These are phyloP conservation scores for Symphodus melops DNA, from an alignment of 2,113 vertebrate species.

Conservation along the genomic window DNA sequence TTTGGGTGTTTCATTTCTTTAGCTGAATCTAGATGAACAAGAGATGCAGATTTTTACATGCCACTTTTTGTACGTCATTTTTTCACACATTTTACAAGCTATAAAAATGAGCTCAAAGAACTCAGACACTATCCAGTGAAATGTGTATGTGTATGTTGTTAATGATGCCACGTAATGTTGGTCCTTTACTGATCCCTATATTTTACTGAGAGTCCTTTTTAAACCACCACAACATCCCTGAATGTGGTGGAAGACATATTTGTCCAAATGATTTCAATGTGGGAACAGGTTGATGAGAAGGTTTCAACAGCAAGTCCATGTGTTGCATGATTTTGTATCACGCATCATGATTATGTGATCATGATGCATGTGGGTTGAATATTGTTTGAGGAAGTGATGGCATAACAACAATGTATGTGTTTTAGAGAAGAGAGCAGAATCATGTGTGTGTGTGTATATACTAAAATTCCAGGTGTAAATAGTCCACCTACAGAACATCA, in stretches of 20 bases:
- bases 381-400: constrained; percentile 26
- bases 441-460: constrained; percentile 24
- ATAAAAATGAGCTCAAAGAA: too few relatives aligned
- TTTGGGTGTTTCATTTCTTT: too few relatives aligned
- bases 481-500: constrained; percentile 17
- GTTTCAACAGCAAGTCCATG: constrained; percentile 1
- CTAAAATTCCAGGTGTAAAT: constrained; percentile 26
- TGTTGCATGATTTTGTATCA: neutral
- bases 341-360: constrained; percentile 1
- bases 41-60: too few relatives aligned
- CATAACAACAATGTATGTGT: constrained; percentile 24
- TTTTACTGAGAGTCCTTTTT: neutral
- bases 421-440: constrained; percentile 18
- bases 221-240: neutral
- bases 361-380: constrained; percentile 7
- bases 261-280: neutral
- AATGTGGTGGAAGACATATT: neutral
- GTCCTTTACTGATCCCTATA: neutral
- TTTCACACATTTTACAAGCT: too few relatives aligned
- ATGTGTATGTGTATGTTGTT: too few relatives aligned
- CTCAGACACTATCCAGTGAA: too few relatives aligned
- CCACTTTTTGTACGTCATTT: too few relatives aligned
- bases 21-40: too few relatives aligned
- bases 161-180: neutral
- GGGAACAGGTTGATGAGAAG: neutral